Conservation (phyloP, 2,113 vertebrate genomes). For the Marmota flaviventris region DNA sequence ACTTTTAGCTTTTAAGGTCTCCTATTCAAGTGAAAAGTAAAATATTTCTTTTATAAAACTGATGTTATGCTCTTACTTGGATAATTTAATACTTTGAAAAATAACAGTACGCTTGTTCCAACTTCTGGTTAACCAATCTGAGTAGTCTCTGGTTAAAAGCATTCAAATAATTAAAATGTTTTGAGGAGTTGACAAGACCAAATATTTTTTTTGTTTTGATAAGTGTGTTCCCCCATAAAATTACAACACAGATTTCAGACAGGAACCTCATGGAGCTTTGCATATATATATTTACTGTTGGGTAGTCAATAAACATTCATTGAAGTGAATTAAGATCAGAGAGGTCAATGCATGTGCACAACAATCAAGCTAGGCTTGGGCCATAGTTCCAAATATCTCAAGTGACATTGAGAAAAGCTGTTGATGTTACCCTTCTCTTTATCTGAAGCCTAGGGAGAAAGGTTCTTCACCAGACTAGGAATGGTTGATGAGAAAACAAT, state of each 20-base stretch:
- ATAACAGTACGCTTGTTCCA: conserved; percentile 35
- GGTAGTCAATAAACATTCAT: neutral
- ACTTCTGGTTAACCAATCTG: conserved; percentile 71
- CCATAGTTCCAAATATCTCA: neutral
- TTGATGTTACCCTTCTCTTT: neutral
- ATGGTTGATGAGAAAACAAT: neutral
- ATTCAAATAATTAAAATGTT: neutral
- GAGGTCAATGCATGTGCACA: neutral
- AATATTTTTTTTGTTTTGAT: neutral
- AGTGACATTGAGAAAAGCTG: neutral
- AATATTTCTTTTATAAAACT: conserved; percentile 82
- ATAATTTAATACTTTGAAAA: conserved; percentile 75
- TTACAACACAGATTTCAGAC: conserved; percentile 30
- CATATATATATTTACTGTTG: conserved; percentile 1
- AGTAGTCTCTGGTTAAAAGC: conserved; percentile 17
- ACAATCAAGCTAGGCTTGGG: neutral
- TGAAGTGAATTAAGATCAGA: conserved; percentile 6
- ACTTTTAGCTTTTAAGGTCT: conserved; percentile 81
- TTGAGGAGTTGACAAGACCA: neutral
- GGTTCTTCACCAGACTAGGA: neutral
- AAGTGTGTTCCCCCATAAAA: neutral
- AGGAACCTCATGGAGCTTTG: neutral
- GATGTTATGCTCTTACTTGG: conserved; percentile 74
- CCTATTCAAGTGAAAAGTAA: conserved; percentile 80
- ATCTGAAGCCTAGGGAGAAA: neutral